These are phyloP conservation scores for Mastacembelus armatus DNA, from an alignment of 2,797 vertebrate species.

Conservation along the genomic window DNA sequence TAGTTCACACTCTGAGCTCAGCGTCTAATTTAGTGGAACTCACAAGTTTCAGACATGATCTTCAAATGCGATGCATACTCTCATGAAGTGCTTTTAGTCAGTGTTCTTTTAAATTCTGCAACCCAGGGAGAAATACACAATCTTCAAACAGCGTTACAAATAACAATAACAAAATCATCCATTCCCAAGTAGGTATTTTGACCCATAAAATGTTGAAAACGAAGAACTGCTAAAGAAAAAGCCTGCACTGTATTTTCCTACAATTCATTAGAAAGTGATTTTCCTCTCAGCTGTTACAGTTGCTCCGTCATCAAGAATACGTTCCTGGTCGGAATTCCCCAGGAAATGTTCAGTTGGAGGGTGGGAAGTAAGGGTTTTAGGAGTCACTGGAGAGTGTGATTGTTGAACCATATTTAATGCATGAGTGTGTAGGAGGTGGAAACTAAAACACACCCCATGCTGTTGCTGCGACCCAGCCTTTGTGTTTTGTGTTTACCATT, in stretches of 20 bases:
- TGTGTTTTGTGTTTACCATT: constrained; percentile 61
- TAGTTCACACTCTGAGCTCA: constrained; percentile 36
- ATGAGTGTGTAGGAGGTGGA: constrained; percentile 76
- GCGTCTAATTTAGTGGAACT: constrained; percentile 34
- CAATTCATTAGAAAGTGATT: constrained; percentile 67
- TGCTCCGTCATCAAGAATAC: constrained; percentile 76
- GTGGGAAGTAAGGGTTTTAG: constrained; percentile 57
- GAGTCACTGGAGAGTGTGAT: constrained; percentile 70
- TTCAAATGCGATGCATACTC: constrained; percentile 14
- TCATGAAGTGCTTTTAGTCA: constrained; percentile 13
- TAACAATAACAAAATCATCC: constrained; percentile 22
- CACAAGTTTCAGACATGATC: constrained; percentile 17
- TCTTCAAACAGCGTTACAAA: constrained; percentile 3
- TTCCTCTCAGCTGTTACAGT: constrained; percentile 74
- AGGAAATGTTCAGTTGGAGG: constrained; percentile 73
- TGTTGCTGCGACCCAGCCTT: constrained; percentile 69
- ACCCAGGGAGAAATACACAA: constrained; percentile 1
- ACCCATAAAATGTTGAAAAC: constrained; percentile 29
- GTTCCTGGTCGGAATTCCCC: constrained; percentile 80
- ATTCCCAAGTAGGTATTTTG: constrained; percentile 23
- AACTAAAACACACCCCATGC: constrained; percentile 77
- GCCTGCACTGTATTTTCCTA: constrained; percentile 35
- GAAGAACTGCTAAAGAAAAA: constrained; percentile 39
- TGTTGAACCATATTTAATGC: constrained; percentile 77
- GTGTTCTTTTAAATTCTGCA: constrained; percentile 18